Conservation (phyloP, 2,113 vertebrate genomes). For the Erythrocercus mccallii region DNA sequence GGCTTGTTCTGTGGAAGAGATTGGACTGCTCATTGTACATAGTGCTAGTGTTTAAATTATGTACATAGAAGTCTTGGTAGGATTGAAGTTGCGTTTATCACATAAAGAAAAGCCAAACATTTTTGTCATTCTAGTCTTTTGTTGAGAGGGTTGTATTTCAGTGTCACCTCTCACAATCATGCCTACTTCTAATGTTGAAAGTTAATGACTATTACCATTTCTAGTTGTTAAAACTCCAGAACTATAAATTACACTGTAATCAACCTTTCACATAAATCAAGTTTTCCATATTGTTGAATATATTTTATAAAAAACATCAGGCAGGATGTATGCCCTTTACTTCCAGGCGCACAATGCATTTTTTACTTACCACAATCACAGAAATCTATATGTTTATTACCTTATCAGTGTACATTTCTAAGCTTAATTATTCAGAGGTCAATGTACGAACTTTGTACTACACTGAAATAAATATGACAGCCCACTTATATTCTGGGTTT, state of each 20-base stretch:
- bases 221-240: constrained; percentile 16
- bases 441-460: neutral
- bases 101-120: neutral
- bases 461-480: neutral
- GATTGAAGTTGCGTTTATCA: neutral
- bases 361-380: neutral
- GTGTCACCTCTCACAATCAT: neutral
- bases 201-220: neutral
- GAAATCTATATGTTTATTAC: neutral
- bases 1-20: neutral
- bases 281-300: neutral
- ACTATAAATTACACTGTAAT: constrained; percentile 45
- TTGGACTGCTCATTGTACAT: neutral
- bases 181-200: neutral
- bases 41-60: neutral
- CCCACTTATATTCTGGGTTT: neutral
- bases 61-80: neutral
- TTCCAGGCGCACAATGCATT: neutral
- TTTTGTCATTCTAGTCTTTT: neutral
- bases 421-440: neutral
- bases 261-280: constrained; percentile 44
- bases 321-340: neutral
- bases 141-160: neutral
- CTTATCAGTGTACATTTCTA: neutral
- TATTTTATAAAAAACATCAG: constrained; percentile 6